Percentiles rank a stretch among this genome's conserved stretches.
Evolutionary conservation across 2,113 vertebrate genomes (phyloP).

Genomic region (Amazona guildingii): DNA sequence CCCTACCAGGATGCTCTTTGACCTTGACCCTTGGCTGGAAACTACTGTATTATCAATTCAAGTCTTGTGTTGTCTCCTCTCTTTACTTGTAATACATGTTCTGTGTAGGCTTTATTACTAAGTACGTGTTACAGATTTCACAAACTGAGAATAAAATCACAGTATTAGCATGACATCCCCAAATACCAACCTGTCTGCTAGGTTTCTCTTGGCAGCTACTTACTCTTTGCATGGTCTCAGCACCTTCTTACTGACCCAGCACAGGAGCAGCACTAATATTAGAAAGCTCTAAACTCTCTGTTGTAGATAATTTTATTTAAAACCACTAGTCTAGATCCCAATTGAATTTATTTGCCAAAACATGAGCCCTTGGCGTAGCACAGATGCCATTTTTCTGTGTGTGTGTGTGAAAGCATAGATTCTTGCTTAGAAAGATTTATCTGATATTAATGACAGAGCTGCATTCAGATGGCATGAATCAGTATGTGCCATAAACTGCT

Average conservation of each 20-base stretch:
- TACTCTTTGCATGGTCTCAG: neutral
- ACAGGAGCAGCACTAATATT: neutral
- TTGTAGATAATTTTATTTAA: slow-evolving; percentile 3
- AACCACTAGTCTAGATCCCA: neutral
- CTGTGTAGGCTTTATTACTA: neutral
- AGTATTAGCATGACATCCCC: neutral
- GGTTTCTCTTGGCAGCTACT: neutral
- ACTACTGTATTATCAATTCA: neutral
- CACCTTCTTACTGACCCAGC: neutral
- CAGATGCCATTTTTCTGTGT: neutral
- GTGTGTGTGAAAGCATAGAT: neutral
- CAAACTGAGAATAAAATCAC: neutral
- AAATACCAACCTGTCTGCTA: neutral
- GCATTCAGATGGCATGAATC: slow-evolving; percentile 47
- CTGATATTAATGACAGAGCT: slow-evolving; percentile 33
- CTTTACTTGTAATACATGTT: neutral
- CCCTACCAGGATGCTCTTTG: neutral
- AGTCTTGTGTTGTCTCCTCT: neutral
- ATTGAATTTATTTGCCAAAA: neutral
- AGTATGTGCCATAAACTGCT: slow-evolving; percentile 47
- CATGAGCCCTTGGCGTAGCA: neutral
- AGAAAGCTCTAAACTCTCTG: neutral
- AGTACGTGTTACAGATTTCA: neutral
- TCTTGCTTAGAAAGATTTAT: slow-evolving; percentile 43
- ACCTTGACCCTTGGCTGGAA: neutral